These are phyloP conservation scores for Polydesmus complanatus DNA, from an alignment of 2,888 invertebrate genomes.

Conservation along the genomic window DNA sequence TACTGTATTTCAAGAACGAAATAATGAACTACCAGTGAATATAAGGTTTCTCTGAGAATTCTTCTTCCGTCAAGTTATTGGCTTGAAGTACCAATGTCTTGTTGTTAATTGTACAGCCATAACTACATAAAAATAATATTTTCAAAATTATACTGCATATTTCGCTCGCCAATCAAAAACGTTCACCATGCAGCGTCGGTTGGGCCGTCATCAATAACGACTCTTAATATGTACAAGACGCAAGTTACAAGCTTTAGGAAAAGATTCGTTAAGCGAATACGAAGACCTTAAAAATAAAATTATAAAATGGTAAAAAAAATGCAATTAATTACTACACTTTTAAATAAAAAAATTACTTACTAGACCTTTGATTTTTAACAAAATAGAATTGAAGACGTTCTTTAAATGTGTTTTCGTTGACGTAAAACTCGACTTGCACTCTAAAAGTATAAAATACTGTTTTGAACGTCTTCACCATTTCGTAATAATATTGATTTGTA, in stretches of 20 bases:
- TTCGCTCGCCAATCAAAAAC: conserved; percentile 1
- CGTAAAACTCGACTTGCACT: conserved; percentile 98
- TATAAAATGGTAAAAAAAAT: neutral
- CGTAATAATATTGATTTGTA: too few relatives aligned
- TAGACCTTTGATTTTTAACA: conserved; percentile 98
- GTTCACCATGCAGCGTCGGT: conserved; percentile 77
- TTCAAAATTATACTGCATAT: neutral
- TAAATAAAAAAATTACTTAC: conserved; percentile 50
- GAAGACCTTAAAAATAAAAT: conserved; percentile 63
- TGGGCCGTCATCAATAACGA: conserved; percentile 76
- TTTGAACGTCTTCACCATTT: too few relatives aligned
- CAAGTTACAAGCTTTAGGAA: conserved; percentile 94
- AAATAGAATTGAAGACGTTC: conserved; percentile 97
- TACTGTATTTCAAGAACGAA: neutral
- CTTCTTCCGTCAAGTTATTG: conserved; percentile 75
- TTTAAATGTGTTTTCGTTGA: conserved; percentile 97
- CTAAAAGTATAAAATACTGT: too few relatives aligned
- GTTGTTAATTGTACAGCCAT: conserved; percentile 67
- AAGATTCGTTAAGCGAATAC: conserved; percentile 93
- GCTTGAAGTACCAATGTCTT: conserved; percentile 57
- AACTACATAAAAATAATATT: conserved; percentile 40
- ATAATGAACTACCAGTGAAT: conserved; percentile 57
- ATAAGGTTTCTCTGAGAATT: conserved; percentile 80
- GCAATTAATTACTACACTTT: neutral
- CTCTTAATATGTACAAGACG: conserved; percentile 86